Evolutionary conservation across 2,113 vertebrate species (phyloP), one percentile per base, ranked within the genome.

Genomic region (Nipponia nippon): DNA sequence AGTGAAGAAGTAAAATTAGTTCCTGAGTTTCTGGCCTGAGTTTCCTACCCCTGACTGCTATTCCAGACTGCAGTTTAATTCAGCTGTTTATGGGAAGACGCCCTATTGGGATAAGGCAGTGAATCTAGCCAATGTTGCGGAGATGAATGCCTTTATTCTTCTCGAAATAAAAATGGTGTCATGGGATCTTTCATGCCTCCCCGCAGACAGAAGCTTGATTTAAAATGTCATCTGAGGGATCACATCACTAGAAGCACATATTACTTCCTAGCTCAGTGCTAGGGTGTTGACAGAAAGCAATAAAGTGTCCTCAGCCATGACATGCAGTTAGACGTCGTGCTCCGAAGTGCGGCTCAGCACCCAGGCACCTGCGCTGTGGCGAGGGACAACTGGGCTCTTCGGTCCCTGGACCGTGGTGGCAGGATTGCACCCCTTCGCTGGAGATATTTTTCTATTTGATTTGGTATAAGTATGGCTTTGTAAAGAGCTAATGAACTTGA

Each of bases 131-230:
- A 94, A 55, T 53, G 87, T 78, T 95, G 95, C 3, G 0, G 65
- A 96, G 77, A 89, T 95, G 82, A 97, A 97, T 95, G 93, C 95
- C 70, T 95, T 96, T 95, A 95, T 97, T 97, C 96, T 97, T 97
- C 92, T 72, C 78, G 89, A 92, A 95, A 91, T 94, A 89, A 95
- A 96, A 97, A 95, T 62, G 90, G 92, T 95, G 89, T 93, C 96
- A 92, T 75, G 78, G 93, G 97, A 96, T 84, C 90, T 84, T 92
- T 90, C 89, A 89, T 49, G 78, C 86, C 71, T 93, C 89, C 79
- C 82, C 13, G 8, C 66, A 83, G 92, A 94, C 91, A 96, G 95
- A 93, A 96, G 83, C 85, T 78, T 96, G 96, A 95, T 97, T 96
- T 96, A 97, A 97, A 95, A 87, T 89, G 80, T 92, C 82, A 89